These are phyloP conservation scores for Cataglyphis hispanica DNA, from an alignment of 1,140 invertebrate species.

Conservation along the genomic window DNA sequence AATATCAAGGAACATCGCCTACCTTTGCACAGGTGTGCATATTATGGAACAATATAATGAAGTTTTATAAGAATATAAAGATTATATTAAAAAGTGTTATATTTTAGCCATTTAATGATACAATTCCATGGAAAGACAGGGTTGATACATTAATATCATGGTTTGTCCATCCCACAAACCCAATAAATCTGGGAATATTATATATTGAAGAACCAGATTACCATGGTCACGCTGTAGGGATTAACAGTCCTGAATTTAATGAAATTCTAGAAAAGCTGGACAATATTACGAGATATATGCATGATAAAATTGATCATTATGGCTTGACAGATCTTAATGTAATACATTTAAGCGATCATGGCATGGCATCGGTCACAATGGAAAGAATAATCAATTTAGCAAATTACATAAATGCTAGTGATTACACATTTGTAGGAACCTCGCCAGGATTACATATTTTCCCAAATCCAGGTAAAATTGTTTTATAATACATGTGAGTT, in stretches of 20 bases:
- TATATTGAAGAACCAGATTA: slow-evolving; percentile 92
- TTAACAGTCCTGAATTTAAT: slow-evolving; percentile 83
- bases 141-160: slow-evolving; percentile 89
- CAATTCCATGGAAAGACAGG: slow-evolving; percentile 86
- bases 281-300: slow-evolving; percentile 87
- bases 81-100: slow-evolving; percentile 64
- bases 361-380: slow-evolving; percentile 88
- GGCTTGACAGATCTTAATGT: slow-evolving; percentile 89
- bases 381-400: slow-evolving; percentile 88
- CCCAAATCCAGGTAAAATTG: slow-evolving; percentile 85
- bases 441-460: slow-evolving; percentile 87
- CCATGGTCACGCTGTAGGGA: slow-evolving; percentile 87
- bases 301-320: slow-evolving; percentile 86
- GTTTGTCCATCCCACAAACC: slow-evolving; percentile 87
- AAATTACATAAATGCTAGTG: slow-evolving; percentile 85
- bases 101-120: slow-evolving; percentile 86
- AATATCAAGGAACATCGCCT: slow-evolving; percentile 84
- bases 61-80: background rate
- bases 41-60: background rate
- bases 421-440: slow-evolving; percentile 85
- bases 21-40: slow-evolving; percentile 79
- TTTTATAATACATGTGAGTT: slow-evolving; percentile 12
- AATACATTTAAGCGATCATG: slow-evolving; percentile 92
- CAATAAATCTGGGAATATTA: slow-evolving; percentile 89
- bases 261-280: slow-evolving; percentile 87